Base-by-base conservation (phyloP, 1,140 invertebrate genomes). In the Panagrolaimus sp. region DNA sequence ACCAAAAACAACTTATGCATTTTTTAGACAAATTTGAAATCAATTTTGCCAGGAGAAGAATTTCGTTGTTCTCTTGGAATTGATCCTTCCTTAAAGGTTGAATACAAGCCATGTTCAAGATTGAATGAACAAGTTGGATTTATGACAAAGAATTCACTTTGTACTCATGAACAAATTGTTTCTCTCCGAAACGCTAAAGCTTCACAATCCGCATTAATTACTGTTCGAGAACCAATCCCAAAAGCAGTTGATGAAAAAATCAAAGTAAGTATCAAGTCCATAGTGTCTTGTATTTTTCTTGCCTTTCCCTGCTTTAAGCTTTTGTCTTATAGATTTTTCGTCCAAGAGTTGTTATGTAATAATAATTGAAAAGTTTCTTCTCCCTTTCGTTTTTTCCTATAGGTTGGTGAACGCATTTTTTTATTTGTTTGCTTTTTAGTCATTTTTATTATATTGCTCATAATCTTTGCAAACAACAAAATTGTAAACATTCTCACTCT, bases 31-130 rank as follows among this genome's bases (percentile, higher is more conserved):
- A 62, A 70, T 64, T 65, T 85, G 14, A 79, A 81, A n/a, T 67
- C 82, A 9, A 84, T 85, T 0, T 71, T 78, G 31, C 84, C 85
- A 1, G 74, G 76, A 62, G 85, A 85, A 72, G 84, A 86, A 65
- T 85, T 85, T 69, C 67, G 76, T 13, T 85, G 84, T 73, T 80
- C 84, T 9, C 72, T 86, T 45, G 85, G 85, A 23, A 78, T 82
- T 14, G 84, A 85, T 69, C 80, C 80, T 1, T 72, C 78, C 0
- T 69, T 85, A 8, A 80, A 79, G 69, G 74, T 85, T 1, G 75
- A 72, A 14, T 83, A 84, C 67, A 83, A 82, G 64, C 79, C 84
- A 8, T 51, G 80, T n/a, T 66, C 68, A 11, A 76, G 74, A 47
- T 71, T 57, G 44, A 67, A 73, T 31, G 81, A 83, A 44, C 69